A percentile compares a stretch with the other conserved stretches of the same genome.
Conservation (phyloP, 2,113 vertebrate genomes). For the Strix aluco region DNA sequence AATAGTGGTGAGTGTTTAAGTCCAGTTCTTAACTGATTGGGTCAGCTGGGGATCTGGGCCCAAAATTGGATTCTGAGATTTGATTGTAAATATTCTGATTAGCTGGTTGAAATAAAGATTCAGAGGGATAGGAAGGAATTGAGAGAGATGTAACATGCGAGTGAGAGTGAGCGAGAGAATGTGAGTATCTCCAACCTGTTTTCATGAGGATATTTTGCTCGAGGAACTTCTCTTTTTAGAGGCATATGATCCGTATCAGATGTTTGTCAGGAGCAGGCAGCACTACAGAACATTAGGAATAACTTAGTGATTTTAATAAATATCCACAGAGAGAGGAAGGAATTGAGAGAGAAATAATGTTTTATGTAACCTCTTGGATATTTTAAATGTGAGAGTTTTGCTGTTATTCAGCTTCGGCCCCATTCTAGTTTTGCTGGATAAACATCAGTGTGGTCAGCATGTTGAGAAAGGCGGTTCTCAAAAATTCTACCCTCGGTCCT, state of each 20-base stretch:
- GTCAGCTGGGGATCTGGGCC: not conserved
- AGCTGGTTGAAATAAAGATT: not conserved
- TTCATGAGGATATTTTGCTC: conserved; percentile 70
- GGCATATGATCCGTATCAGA: conserved; percentile 69
- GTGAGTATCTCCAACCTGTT: conserved; percentile 72
- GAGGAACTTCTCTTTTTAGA: conserved; percentile 71
- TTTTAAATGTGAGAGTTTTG: not conserved
- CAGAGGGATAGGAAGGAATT: not conserved
- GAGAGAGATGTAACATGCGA: conserved; percentile 61
- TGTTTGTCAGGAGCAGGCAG: conserved; percentile 68
- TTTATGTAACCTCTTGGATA: not conserved
- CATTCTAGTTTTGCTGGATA: not conserved
- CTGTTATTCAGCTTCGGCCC: not conserved
- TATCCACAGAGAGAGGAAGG: not conserved
- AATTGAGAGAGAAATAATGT: not conserved
- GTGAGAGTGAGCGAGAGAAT: conserved; percentile 59
- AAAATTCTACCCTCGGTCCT: not conserved
- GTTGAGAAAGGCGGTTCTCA: not conserved
- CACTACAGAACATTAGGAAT: conserved; percentile 53
- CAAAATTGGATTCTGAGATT: not conserved
- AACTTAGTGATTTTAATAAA: conserved; percentile 18
- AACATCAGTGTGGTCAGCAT: not conserved
- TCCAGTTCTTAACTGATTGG: not conserved
- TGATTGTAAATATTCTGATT: not conserved
- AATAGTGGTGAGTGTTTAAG: not conserved